phyloP scores from a whole-genome alignment of 2,888 invertebrate species.

The Drosophila mulleri region DNA sequence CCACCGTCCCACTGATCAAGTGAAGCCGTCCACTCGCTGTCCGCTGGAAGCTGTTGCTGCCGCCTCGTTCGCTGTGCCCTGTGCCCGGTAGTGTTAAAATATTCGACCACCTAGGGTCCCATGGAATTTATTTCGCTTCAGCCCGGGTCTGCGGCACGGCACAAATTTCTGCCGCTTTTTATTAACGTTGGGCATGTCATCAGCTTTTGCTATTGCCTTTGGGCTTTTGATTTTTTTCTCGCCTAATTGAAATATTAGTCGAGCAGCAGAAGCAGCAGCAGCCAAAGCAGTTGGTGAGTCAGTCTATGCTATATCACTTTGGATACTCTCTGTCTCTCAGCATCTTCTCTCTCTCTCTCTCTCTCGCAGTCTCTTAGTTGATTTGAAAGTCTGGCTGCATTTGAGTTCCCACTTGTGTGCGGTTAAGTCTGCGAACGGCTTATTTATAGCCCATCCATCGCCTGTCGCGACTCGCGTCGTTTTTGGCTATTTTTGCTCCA shows the following conservation, averaged over 20 bases:
- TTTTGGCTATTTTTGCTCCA: slow-evolving; percentile 75
- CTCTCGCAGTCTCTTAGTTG: background rate
- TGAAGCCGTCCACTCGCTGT: slow-evolving; percentile 1
- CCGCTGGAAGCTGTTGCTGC: slow-evolving; percentile 24
- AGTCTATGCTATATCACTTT: slow-evolving; percentile 33
- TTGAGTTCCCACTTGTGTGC: slow-evolving; percentile 41
- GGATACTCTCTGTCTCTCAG: slow-evolving; percentile 2
- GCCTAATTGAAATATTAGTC: slow-evolving; percentile 79
- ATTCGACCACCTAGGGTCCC: slow-evolving; percentile 81
- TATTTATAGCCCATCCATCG: slow-evolving; percentile 80
- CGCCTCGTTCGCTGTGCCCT: slow-evolving; percentile 26
- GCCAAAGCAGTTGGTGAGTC: slow-evolving; percentile 59
- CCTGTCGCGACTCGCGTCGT: slow-evolving; percentile 67
- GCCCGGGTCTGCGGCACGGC: slow-evolving; percentile 41
- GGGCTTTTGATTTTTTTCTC: slow-evolving; percentile 23
- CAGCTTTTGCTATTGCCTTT: slow-evolving; percentile 65
- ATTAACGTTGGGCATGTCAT: slow-evolving; percentile 79
- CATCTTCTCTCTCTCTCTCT: background rate
- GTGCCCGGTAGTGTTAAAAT: slow-evolving; percentile 82
- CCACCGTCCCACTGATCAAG: slow-evolving; percentile 43
- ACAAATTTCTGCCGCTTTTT: slow-evolving; percentile 79
- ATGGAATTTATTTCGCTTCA: slow-evolving; percentile 75
- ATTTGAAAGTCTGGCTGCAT: slow-evolving; percentile 26
- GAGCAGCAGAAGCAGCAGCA: slow-evolving; percentile 38
- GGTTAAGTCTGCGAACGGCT: slow-evolving; percentile 68